Evolutionary conservation across 1,140 invertebrate genomes (phyloP).

Genomic region (Galleria mellonella): DNA sequence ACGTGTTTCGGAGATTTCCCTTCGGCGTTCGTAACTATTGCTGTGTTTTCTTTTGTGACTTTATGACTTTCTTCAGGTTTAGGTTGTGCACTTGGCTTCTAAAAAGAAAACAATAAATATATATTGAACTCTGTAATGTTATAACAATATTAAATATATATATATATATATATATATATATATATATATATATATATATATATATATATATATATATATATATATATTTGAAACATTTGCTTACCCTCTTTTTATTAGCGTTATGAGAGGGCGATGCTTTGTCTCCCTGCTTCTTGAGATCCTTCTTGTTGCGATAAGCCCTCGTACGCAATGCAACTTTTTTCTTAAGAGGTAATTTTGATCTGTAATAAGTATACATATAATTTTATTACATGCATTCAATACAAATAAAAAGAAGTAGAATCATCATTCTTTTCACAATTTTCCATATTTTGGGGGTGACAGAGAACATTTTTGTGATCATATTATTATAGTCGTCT

Average conservation of each 20-base stretch:
- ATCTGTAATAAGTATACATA: conserved; percentile 72
- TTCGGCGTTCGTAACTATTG: conserved; percentile 56
- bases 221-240: conserved; percentile 6
- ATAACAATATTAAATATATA: neutral
- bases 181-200: too few relatives aligned
- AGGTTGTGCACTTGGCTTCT: conserved; percentile 47
- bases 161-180: too few relatives aligned
- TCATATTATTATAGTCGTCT: too few relatives aligned
- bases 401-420: too few relatives aligned
- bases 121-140: neutral
- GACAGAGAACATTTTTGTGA: too few relatives aligned
- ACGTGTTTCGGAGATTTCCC: conserved; percentile 66
- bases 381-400: too few relatives aligned
- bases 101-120: conserved; percentile 20
- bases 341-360: conserved; percentile 84
- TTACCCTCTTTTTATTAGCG: conserved; percentile 69
- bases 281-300: conserved; percentile 58
- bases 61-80: conserved; percentile 52
- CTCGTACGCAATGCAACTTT: conserved; percentile 77
- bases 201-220: too few relatives aligned
- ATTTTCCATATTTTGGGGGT: too few relatives aligned
- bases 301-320: conserved; percentile 75
- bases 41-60: conserved; percentile 52
- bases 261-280: conserved; percentile 64
- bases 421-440: too few relatives aligned